A percentile compares a stretch with the other conserved stretches of the same genome.
These are phyloP conservation scores for Hyla sarda DNA, from an alignment of 2,113 vertebrate genomes.

Conservation along the genomic window DNA sequence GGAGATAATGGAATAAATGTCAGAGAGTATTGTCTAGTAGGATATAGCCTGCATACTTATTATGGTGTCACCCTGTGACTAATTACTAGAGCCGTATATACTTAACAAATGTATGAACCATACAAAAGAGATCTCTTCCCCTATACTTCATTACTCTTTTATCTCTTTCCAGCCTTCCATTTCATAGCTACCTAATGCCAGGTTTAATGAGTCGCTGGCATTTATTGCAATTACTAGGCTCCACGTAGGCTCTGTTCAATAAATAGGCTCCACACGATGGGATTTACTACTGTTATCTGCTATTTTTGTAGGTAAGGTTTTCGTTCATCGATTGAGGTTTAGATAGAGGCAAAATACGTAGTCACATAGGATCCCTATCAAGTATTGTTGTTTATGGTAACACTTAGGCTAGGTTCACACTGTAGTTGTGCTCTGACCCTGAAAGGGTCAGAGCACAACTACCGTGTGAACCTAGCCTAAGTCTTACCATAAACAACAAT, in stretches of 20 bases:
- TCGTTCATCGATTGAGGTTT: neutral
- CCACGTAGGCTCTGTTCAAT: neutral
- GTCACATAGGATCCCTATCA: too few relatives aligned
- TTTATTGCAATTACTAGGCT: neutral
- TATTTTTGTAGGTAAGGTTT: neutral
- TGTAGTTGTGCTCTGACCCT: too few relatives aligned
- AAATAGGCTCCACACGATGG: neutral
- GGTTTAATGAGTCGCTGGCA: neutral
- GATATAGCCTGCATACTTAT: conserved; percentile 19
- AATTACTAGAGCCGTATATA: conserved; percentile 21
- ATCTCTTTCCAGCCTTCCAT: neutral
- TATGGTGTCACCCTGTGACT: conserved; percentile 15
- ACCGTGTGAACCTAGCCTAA: too few relatives aligned
- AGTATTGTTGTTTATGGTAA: too few relatives aligned
- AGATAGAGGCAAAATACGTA: neutral
- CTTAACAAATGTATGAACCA: neutral
- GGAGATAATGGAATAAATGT: neutral
- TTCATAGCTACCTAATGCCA: neutral
- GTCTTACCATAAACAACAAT: too few relatives aligned
- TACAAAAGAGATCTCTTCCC: neutral
- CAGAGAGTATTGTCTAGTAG: neutral
- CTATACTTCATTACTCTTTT: neutral
- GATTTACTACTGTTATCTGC: neutral
- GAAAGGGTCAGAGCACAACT: too few relatives aligned
- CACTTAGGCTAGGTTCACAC: too few relatives aligned